Conservation (phyloP, 1,140 invertebrate genomes). For the Apis cerana region DNA sequence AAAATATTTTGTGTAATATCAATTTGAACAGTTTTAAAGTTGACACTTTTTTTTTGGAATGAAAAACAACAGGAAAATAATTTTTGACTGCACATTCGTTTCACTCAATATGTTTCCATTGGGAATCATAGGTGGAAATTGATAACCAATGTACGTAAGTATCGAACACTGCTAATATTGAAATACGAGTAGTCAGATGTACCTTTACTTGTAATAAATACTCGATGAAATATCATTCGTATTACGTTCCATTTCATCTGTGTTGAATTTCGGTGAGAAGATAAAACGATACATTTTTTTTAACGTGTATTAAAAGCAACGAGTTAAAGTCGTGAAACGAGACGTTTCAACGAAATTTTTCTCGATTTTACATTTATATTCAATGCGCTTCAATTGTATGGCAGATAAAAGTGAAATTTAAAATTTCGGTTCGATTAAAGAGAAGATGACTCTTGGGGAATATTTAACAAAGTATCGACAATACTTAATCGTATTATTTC, state of each 20-base stretch:
- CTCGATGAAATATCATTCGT: conserved; percentile 41
- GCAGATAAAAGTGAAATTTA: not conserved
- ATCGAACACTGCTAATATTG: not conserved
- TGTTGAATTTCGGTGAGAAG: not conserved
- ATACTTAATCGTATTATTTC: not conserved
- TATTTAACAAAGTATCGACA: not conserved
- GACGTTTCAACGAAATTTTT: not conserved
- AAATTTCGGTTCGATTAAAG: not conserved
- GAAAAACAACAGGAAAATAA: not conserved
- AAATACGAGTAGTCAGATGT: conserved; percentile 21
- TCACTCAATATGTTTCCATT: not conserved
- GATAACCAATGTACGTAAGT: not conserved
- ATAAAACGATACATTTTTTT: not conserved
- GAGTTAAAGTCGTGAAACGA: not conserved
- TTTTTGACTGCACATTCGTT: not conserved
- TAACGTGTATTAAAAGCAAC: not conserved
- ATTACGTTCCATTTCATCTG: not conserved
- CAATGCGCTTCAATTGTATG: not conserved
- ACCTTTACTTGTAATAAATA: conserved; percentile 41
- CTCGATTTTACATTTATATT: not conserved
- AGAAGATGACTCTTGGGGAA: not conserved
- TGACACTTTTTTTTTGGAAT: not conserved
- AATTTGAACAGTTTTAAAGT: not conserved
- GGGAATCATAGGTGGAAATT: not conserved
- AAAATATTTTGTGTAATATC: too few relatives aligned